Evolutionary conservation across 2,113 vertebrate genomes (phyloP).

Genomic region (Oryctolagus cuniculus): mOryCun1.1 NC_091450.1:24638501-24639000

Average conservation of each 20-base stretch:
- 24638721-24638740: rapidly evolving
- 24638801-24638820: not conserved
- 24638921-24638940: not conserved
- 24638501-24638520: not conserved
- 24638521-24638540: rapidly evolving
- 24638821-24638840: not conserved
- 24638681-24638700: no score
- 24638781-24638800: rapidly evolving
- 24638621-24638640: not conserved
- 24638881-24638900: not conserved
- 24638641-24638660: not conserved
- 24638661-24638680: not conserved
- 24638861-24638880: not conserved
- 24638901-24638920: rapidly evolving
- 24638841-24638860: not conserved
- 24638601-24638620: rapidly evolving
- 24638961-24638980: not conserved
- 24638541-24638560: rapidly evolving
- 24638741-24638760: not conserved
- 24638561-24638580: rapidly evolving
- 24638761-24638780: not conserved
- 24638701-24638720: no score
- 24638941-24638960: rapidly evolving
- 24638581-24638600: no score
- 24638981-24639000: no score